Evolutionary conservation across 2,797 vertebrate genomes (phyloP), one percentile per base, ranked within the genome.

Genomic region (Sebastes matsubarae): DNA sequence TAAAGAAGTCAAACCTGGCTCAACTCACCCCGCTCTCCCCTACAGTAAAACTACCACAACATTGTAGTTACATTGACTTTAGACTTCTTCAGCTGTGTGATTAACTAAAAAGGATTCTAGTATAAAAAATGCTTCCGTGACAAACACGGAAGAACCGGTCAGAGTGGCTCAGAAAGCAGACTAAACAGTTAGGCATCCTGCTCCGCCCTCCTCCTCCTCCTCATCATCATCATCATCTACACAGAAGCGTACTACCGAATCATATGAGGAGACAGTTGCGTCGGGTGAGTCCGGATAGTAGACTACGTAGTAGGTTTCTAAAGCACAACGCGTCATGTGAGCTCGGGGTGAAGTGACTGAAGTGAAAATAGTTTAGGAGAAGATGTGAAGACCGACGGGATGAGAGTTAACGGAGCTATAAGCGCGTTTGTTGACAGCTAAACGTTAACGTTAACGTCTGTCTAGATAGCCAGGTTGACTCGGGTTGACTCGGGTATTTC

Each of bases 171-270:
- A 52, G 46, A 42, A 38, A 38, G 11, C 10, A 25, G 71, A 1
- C 27, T 20, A 13, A 36, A n/a, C 27, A 1, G 5, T 1, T 5
- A 16, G 36, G 46, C 32, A 54, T 20, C 36, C 46, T 24, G 76
- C 81, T 63, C 87, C 84, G 63, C 79, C 87, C 55, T 77, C 75
- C 66, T 2, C 46, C 9, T 1, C 87, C 36, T 76, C 75, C 46
- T 2, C 46, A 1, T 1, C 42, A 50, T 8, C 58, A 7, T 2
- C 65, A 14, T 8, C 42, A 18, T 24, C 38, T 12, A 46, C 3
- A 8, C 6, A 5, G 18, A 8, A 22, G 6, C 4, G 6, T 46
- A 2, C 3, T 13, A 3, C 57, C 55, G 1, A 18, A 24, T 59
- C 29, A 7, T 2, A 59, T 1, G 27, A 8, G 4, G 38, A 57